Conservation (phyloP, 2,797 vertebrate genomes). For the Falco biarmicus region DNA sequence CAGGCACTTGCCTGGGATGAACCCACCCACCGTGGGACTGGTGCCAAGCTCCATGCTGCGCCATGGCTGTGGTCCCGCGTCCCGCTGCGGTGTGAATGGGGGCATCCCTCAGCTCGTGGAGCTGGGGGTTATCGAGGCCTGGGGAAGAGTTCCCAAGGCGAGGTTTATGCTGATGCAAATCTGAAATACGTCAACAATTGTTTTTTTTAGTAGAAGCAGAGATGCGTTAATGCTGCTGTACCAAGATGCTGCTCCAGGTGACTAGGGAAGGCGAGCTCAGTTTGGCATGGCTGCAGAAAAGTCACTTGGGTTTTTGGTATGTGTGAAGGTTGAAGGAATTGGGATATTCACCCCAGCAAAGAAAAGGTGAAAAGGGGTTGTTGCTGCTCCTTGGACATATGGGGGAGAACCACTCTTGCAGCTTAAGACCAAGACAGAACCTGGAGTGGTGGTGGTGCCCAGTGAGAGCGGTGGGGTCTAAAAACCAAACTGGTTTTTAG, state of each 20-base stretch:
- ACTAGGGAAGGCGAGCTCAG: not conserved
- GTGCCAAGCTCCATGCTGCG: not conserved
- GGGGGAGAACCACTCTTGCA: not conserved
- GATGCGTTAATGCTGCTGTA: not conserved
- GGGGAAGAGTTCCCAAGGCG: not conserved
- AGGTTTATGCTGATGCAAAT: not conserved
- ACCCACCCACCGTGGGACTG: not conserved
- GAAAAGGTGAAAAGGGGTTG: not conserved
- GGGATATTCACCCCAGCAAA: not conserved
- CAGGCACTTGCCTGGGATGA: not conserved
- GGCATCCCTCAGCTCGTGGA: not conserved
- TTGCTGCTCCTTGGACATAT: not conserved
- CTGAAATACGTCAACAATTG: not conserved
- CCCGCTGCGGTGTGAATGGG: not conserved
- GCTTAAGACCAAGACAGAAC: not conserved
- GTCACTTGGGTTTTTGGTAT: not conserved
- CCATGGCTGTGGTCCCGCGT: rapidly evolving
- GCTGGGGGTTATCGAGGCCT: not conserved
- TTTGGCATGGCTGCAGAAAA: not conserved
- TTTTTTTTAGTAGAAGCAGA: not conserved
- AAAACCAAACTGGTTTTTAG: not conserved
- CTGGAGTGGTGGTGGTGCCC: rapidly evolving
- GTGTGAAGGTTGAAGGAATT: not conserved
- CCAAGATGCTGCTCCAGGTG: not conserved
- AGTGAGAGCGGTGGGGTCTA: not conserved